Conservation (phyloP, 2,113 vertebrate genomes). For the Ammodramus savannarum region DNA sequence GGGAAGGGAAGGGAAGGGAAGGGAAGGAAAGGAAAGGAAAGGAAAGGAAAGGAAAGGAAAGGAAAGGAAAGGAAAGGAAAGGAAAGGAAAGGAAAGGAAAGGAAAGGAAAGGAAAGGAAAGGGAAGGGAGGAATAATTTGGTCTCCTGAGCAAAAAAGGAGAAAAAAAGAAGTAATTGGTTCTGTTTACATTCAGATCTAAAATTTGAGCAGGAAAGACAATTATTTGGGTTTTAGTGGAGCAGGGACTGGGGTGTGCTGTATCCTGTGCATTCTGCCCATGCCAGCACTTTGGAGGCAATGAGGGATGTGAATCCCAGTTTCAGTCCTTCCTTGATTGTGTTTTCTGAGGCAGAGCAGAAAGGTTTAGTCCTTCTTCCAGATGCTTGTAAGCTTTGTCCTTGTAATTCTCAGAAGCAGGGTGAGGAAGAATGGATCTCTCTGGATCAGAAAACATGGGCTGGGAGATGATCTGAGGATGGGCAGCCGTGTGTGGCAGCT, state of each 20-base stretch:
- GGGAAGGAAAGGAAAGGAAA: too few relatives aligned
- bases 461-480: neutral
- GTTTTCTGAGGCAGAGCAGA: neutral
- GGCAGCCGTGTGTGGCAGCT: neutral
- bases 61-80: neutral
- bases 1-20: too few relatives aligned
- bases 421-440: neutral
- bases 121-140: rapidly evolving
- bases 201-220: neutral
- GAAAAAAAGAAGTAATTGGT: neutral
- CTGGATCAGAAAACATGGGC: neutral
- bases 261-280: neutral
- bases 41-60: neutral
- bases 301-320: neutral
- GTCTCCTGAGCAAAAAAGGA: neutral
- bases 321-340: neutral
- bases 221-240: neutral
- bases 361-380: neutral
- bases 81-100: neutral
- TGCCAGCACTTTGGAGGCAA: neutral
- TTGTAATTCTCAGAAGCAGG: neutral
- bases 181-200: neutral
- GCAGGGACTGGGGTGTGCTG: neutral
- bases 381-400: neutral
- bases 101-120: too few relatives aligned